These are phyloP conservation scores for Platichthys stellatus DNA, from an alignment of 2,113 vertebrate species.

Conservation along the genomic window DNA sequence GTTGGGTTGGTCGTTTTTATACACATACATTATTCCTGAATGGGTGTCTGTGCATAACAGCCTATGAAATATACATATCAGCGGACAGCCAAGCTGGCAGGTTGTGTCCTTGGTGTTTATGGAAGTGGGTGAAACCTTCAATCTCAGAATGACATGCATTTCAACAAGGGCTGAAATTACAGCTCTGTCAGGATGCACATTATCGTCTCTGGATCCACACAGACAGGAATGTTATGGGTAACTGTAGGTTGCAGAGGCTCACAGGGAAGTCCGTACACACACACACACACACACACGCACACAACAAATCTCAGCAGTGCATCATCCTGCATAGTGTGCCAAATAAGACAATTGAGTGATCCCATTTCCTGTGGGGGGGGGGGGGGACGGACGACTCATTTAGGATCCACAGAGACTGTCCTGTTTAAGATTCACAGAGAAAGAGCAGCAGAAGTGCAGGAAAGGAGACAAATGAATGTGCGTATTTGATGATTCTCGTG, in stretches of 20 bases:
- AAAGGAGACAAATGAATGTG: background rate
- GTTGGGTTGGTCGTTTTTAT: constrained; percentile 8
- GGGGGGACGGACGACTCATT: too few relatives aligned
- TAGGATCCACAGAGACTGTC: background rate
- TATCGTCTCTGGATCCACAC: constrained; percentile 40
- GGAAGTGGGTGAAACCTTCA: constrained; percentile 52
- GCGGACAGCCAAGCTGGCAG: constrained; percentile 45
- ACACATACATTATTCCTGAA: background rate
- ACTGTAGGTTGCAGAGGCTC: constrained; percentile 33
- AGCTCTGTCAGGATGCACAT: constrained; percentile 37
- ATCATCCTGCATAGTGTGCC: constrained; percentile 9
- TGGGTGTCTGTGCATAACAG: background rate
- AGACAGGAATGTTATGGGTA: constrained; percentile 24
- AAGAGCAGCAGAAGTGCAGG: background rate
- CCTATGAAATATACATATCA: constrained; percentile 19
- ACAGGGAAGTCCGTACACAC: constrained; percentile 1
- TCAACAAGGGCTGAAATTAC: constrained; percentile 48
- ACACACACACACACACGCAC: background rate
- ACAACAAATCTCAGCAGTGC: constrained; percentile 18
- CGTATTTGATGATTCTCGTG: constrained; percentile 9
- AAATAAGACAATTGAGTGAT: constrained; percentile 8
- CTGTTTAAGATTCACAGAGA: background rate
- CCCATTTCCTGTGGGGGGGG: background rate
- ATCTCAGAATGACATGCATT: constrained; percentile 46
- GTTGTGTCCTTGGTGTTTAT: constrained; percentile 25